A percentile compares a stretch with the other conserved stretches of the same genome.
Evolutionary conservation across 1,140 invertebrate genomes (phyloP).

Genomic region (Panagrolaimus sp.): DNA sequence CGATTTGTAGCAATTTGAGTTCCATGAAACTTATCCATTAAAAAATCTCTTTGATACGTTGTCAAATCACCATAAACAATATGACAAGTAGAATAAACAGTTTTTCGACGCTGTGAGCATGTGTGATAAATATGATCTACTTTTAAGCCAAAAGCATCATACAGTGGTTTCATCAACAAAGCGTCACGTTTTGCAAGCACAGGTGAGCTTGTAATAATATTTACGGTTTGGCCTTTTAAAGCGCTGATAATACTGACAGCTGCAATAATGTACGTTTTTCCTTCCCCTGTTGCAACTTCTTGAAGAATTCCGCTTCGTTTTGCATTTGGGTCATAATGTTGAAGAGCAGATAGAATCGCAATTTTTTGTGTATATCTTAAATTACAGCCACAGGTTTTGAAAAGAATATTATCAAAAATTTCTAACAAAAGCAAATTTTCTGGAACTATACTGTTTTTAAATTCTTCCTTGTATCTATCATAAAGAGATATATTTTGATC

Average conservation of each 20-base stretch:
- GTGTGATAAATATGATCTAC: background rate
- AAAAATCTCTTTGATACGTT: background rate
- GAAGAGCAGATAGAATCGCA: background rate
- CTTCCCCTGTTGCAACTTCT: background rate
- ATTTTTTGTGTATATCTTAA: background rate
- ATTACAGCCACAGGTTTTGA: background rate
- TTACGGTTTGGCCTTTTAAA: background rate
- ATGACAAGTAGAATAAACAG: background rate
- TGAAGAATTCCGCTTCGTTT: background rate
- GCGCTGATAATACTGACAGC: background rate
- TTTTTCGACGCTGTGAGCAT: background rate
- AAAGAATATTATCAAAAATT: no score
- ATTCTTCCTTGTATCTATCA: no score
- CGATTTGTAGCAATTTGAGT: background rate
- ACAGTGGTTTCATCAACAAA: background rate
- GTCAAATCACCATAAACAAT: background rate
- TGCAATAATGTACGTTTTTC: background rate
- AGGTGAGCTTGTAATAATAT: background rate
- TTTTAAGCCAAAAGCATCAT: background rate
- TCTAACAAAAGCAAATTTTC: no score
- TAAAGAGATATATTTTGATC: no score
- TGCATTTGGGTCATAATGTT: background rate
- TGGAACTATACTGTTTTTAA: no score
- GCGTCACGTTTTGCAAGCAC: background rate
- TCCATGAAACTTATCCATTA: conserved; percentile 16